A percentile compares a stretch with the other conserved stretches of the same genome.
These are phyloP conservation scores for Corvus hawaiiensis DNA, from an alignment of 2,113 vertebrate genomes.

Conservation along the genomic window DNA sequence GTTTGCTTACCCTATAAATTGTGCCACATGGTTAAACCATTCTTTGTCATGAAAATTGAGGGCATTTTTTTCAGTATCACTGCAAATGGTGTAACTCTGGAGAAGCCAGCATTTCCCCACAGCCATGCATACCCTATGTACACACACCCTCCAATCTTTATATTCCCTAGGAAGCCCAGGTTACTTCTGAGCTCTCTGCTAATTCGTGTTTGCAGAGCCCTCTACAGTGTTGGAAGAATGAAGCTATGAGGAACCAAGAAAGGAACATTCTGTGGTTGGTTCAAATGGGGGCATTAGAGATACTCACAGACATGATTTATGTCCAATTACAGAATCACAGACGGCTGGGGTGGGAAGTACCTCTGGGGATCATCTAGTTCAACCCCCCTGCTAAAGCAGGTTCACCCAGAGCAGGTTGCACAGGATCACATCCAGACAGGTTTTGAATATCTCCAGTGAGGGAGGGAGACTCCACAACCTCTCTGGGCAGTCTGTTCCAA, in stretches of 20 bases:
- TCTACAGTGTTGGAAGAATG: neutral
- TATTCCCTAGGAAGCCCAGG: neutral
- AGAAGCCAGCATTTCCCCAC: neutral
- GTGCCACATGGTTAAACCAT: conserved; percentile 20
- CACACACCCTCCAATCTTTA: neutral
- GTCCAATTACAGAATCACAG: neutral
- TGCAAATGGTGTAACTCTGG: neutral
- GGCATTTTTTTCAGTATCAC: neutral
- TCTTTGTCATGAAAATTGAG: neutral
- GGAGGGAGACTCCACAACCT: neutral
- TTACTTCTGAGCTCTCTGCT: neutral
- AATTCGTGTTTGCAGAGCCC: neutral
- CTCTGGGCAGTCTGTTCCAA: neutral
- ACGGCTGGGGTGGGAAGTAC: neutral
- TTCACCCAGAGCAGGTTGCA: neutral
- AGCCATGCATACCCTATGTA: neutral
- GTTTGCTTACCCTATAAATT: conserved; percentile 67
- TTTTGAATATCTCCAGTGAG: neutral
- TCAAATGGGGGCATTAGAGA: neutral
- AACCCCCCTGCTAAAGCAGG: neutral
- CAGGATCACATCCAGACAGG: neutral
- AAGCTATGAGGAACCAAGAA: neutral
- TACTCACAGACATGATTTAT: neutral
- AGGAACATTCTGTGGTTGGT: neutral
- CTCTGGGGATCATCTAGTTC: neutral